phyloP scores from a whole-genome alignment of 1,140 invertebrate species.

The Stenopsyche tienmushanensis region DNA sequence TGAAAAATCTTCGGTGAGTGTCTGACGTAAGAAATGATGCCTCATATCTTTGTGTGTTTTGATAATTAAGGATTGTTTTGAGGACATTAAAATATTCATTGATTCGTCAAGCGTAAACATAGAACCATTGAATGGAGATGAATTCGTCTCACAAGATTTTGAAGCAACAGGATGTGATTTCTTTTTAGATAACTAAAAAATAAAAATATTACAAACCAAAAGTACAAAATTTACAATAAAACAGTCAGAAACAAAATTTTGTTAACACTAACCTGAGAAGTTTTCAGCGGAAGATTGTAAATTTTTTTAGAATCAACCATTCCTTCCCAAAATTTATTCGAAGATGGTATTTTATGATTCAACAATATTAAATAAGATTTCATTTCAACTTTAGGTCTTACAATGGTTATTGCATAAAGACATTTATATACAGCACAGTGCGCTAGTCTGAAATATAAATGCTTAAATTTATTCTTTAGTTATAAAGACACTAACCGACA shows the following conservation, averaged over 20 bases:
- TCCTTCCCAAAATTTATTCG: slow-evolving; percentile 27
- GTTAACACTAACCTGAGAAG: not conserved
- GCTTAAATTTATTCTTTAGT: not conserved
- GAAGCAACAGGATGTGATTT: slow-evolving; percentile 8
- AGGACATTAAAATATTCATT: not conserved
- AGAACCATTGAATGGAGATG: not conserved
- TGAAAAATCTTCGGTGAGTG: slow-evolving; percentile 13
- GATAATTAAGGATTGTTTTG: not conserved
- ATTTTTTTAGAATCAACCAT: slow-evolving; percentile 24
- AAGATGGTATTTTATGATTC: not conserved
- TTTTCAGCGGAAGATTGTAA: slow-evolving; percentile 30
- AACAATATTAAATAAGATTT: slow-evolving; percentile 27
- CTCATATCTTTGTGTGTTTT: not conserved
- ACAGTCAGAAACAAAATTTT: no score
- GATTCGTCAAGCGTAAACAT: not conserved
- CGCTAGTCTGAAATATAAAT: slow-evolving; percentile 22
- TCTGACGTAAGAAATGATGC: slow-evolving; percentile 2
- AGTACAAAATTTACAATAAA: not conserved
- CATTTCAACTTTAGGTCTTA: slow-evolving; percentile 26
- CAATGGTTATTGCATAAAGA: slow-evolving; percentile 29
- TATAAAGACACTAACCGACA: not conserved
- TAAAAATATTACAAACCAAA: not conserved
- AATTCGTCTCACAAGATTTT: not conserved
- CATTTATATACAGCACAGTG: slow-evolving; percentile 35
- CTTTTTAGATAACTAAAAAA: slow-evolving; percentile 8